Evolutionary conservation across 2,888 invertebrate genomes (phyloP).

Genomic region (Stenchaetothrips biformis): DNA sequence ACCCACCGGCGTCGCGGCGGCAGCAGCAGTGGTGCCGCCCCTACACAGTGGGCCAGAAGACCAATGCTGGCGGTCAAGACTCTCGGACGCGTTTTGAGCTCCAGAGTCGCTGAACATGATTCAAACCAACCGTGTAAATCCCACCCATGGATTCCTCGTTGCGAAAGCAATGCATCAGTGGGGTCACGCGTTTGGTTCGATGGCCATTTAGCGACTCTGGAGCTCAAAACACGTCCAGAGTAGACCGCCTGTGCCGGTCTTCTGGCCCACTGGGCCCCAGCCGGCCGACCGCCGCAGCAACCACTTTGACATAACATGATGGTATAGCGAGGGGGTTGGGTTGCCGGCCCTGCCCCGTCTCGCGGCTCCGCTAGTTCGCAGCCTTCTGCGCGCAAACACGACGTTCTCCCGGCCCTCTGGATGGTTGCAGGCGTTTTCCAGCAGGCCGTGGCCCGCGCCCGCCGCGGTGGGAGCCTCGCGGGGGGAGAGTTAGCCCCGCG

Average conservation of each 20-base stretch:
- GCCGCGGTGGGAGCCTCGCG: neutral
- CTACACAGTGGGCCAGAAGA: too few relatives aligned
- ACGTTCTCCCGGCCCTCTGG: constrained; percentile 8
- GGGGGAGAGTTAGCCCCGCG: neutral
- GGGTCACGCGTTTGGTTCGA: too few relatives aligned
- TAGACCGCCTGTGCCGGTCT: too few relatives aligned
- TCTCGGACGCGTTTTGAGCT: too few relatives aligned
- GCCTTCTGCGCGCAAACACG: constrained; percentile 20
- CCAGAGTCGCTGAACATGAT: too few relatives aligned
- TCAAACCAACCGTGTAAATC: too few relatives aligned
- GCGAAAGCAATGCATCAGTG: too few relatives aligned
- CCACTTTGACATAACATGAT: constrained; percentile 25
- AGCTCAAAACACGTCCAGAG: too few relatives aligned
- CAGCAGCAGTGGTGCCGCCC: neutral
- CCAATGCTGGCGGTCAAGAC: too few relatives aligned
- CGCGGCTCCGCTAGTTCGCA: constrained; percentile 6
- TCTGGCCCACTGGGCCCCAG: too few relatives aligned
- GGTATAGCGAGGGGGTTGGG: constrained; percentile 6
- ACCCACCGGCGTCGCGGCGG: neutral
- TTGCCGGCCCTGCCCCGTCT: constrained; percentile 11
- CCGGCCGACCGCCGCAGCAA: neutral
- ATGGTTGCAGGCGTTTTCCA: constrained; percentile 7
- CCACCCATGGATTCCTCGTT: too few relatives aligned
- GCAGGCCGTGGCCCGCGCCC: neutral
- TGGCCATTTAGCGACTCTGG: too few relatives aligned